Base-by-base conservation (phyloP, 2,888 invertebrate species). In the Agrochola macilenta region DNA sequence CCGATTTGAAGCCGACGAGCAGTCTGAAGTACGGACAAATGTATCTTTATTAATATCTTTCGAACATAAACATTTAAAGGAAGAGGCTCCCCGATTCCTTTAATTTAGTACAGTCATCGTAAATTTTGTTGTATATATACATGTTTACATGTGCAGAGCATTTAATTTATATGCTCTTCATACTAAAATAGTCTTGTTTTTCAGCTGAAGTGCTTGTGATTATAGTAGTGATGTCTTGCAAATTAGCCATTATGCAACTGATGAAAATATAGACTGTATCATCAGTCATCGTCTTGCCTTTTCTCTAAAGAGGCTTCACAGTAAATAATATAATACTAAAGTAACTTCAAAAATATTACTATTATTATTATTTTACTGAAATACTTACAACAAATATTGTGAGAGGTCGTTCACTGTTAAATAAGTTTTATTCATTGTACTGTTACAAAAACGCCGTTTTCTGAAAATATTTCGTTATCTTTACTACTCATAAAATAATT, bases 1-100 rank as follows among this genome's bases (percentile, higher is more conserved):
- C 57, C 11, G 74, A 61, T 73, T 68, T 46, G 43, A 76, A 69
- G 86, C 72, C 82, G 89, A 86, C 88, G 77, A 78, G 86, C 80
- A 84, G 87, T 90, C 89, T 88, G 84, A 83, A 90, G 90, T 88
- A 89, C 87, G 89, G 87, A 90, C 89, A 90, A 89, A 88, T 89
- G 87, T 89, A 88, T 87, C 80, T 87, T 52, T 89, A 85, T 86
- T 88, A 88, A 85, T 87, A 85, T 85, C 78, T 85, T 76, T 73
- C 49, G 72, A 83, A 87, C 76, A 79, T 76, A 86, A 79, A 86
- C 79, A 80, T 79, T 79, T 78, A 65, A 78, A 76, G 68, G 78
- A 78, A 84, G 81, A 76, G 70, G 76, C 83, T 76, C 75, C 76
- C 80, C 83, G 69, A 80, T 81, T 87, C 70, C 84, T 85, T 78